These are phyloP conservation scores for Catonia carolina DNA, from an alignment of 2,888 invertebrate species.

Conservation along the genomic window DNA sequence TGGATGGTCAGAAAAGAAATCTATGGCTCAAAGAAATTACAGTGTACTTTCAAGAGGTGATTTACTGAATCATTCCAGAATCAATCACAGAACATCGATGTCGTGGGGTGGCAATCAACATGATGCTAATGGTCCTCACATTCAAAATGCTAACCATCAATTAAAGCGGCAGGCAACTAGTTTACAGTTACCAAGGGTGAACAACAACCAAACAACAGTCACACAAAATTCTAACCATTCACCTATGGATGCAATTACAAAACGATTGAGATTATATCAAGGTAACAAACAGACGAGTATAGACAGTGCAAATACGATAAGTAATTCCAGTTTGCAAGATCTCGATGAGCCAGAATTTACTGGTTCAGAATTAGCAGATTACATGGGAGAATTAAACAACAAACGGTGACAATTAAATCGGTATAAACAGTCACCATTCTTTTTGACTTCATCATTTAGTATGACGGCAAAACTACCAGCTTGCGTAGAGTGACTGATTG, in stretches of 20 bases:
- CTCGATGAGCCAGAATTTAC: conserved; percentile 60
- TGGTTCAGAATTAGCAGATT: conserved; percentile 59
- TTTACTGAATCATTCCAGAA: background rate
- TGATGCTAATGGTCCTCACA: no score
- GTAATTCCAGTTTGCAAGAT: conserved; percentile 69
- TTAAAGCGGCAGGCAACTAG: background rate
- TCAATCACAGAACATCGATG: conserved; percentile 8
- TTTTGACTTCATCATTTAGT: no score
- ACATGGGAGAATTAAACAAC: conserved; percentile 60
- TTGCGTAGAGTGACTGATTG: conserved; percentile 4
- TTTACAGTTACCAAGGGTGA: conserved; percentile 34
- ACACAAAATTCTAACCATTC: conserved; percentile 9
- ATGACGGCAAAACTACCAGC: background rate
- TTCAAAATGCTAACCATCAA: background rate
- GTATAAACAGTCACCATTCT: background rate
- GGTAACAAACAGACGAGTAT: conserved; percentile 48
- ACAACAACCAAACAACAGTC: conserved; percentile 30
- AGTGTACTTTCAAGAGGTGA: conserved; percentile 36
- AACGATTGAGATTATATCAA: conserved; percentile 38
- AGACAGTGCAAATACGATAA: conserved; percentile 52
- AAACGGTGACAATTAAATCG: conserved; percentile 25
- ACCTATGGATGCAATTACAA: conserved; percentile 31
- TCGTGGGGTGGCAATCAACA: conserved; percentile 13
- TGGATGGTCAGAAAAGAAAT: conserved; percentile 24
- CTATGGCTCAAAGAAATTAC: conserved; percentile 38